A percentile compares a stretch with the other conserved stretches of the same genome.
Evolutionary conservation across 2,888 invertebrate genomes (phyloP).

Genomic region (Linnaemya vulpina): DNA sequence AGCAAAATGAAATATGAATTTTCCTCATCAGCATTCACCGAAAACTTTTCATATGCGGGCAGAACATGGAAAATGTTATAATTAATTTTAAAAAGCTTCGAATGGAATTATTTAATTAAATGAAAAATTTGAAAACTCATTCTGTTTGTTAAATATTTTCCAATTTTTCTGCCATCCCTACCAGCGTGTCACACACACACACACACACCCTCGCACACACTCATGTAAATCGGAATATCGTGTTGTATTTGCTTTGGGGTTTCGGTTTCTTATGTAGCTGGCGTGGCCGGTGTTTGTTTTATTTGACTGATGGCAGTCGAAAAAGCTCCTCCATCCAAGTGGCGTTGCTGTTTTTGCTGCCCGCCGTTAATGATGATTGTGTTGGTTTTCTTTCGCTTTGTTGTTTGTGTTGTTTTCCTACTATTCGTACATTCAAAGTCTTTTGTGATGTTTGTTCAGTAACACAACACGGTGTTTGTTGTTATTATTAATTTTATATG

Average conservation of each 20-base stretch:
- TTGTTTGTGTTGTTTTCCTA: conserved; percentile 41
- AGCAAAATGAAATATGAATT: too few relatives aligned
- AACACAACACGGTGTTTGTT: conserved; percentile 50
- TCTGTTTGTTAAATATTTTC: background rate
- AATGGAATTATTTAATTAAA: background rate
- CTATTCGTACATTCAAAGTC: conserved; percentile 39
- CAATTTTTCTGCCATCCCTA: background rate
- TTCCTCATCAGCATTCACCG: too few relatives aligned
- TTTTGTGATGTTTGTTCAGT: conserved; percentile 54
- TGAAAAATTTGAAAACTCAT: background rate
- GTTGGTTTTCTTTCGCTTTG: conserved; percentile 48
- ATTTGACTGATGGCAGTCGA: conserved; percentile 15
- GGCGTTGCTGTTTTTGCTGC: conserved; percentile 9
- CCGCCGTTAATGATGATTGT: conserved; percentile 22
- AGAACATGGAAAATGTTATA: too few relatives aligned
- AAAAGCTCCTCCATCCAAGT: background rate
- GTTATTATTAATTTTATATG: background rate
- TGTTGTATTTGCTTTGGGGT: conserved; percentile 51
- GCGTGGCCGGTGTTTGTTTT: conserved; percentile 22
- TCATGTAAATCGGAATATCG: background rate
- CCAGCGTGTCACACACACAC: background rate
- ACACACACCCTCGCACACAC: background rate
- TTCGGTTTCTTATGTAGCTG: conserved; percentile 29
- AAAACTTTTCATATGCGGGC: too few relatives aligned
- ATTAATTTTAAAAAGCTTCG: background rate